Conservation (phyloP, 2,888 invertebrate species). For the Xylota sylvarum region DNA sequence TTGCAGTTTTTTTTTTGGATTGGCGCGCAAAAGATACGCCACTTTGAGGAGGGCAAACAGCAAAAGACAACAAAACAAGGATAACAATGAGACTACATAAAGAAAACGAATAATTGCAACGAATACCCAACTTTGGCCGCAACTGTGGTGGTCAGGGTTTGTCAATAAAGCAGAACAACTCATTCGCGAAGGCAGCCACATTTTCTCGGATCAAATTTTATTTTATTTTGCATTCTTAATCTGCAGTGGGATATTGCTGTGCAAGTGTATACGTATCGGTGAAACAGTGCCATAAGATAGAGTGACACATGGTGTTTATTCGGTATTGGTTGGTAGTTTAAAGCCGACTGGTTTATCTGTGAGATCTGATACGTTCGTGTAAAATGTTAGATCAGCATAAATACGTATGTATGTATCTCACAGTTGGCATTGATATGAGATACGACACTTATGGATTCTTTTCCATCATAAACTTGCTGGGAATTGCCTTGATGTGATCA, state of each 20-base stretch:
- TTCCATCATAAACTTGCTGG: background rate
- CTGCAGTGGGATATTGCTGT: background rate
- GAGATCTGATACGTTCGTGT: constrained; percentile 21
- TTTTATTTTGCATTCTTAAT: constrained; percentile 13
- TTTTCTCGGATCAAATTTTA: constrained; percentile 34
- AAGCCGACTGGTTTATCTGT: constrained; percentile 3
- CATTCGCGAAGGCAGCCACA: constrained; percentile 27
- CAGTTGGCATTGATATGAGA: constrained; percentile 3
- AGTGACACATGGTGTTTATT: background rate
- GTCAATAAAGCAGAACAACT: constrained; percentile 59
- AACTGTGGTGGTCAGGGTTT: constrained; percentile 62
- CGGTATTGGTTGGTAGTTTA: constrained; percentile 4
- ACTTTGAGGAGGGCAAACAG: constrained; percentile 28
- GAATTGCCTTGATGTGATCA: too few species aligned
- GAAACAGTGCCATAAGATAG: constrained; percentile 3
- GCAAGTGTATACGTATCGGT: constrained; percentile 15
- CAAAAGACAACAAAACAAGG: constrained; percentile 14
- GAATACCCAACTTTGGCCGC: constrained; percentile 55
- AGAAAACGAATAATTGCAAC: constrained; percentile 52
- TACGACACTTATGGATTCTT: background rate
- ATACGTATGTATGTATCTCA: background rate
- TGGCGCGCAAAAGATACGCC: constrained; percentile 29
- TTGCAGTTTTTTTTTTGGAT: constrained; percentile 10
- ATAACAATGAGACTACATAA: constrained; percentile 32
- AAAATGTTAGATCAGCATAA: constrained; percentile 28